phyloP scores from a whole-genome alignment of 2,797 vertebrate species.

The Bryconaethiops microstoma region DNA sequence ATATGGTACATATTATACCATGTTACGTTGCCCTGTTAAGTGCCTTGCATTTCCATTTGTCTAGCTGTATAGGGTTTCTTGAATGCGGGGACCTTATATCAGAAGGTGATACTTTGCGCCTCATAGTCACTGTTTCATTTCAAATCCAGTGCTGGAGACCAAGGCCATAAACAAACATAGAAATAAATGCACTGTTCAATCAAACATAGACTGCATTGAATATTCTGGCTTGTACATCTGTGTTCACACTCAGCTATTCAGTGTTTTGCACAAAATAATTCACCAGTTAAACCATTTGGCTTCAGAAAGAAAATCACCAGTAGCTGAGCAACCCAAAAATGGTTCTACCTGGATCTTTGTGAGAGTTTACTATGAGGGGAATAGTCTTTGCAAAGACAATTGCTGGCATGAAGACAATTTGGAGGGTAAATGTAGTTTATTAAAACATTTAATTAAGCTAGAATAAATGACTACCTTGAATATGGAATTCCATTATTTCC shows the following conservation, averaged over 20 bases:
- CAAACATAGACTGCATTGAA: background rate
- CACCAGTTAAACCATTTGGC: background rate
- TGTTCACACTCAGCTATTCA: background rate
- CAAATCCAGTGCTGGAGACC: too few species aligned
- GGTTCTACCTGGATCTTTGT: background rate
- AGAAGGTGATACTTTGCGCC: too few species aligned
- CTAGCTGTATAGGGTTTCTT: too few species aligned
- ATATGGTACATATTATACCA: too few species aligned
- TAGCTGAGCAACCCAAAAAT: background rate
- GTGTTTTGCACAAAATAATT: background rate
- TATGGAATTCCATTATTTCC: background rate
- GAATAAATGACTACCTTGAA: constrained; percentile 1
- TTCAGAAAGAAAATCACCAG: background rate
- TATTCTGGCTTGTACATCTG: background rate
- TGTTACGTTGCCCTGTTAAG: too few species aligned
- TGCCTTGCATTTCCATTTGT: too few species aligned
- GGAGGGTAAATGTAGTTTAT: background rate
- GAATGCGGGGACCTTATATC: too few species aligned
- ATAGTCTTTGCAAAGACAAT: background rate
- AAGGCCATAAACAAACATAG: background rate
- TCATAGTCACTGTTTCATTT: too few species aligned
- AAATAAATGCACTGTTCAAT: background rate
- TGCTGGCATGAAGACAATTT: background rate
- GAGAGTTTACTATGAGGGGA: background rate
- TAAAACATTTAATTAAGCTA: background rate